Percentiles rank a stretch among this genome's conserved stretches.
Conservation (phyloP, 2,113 vertebrate genomes). For the Hippocampus zosterae region DNA sequence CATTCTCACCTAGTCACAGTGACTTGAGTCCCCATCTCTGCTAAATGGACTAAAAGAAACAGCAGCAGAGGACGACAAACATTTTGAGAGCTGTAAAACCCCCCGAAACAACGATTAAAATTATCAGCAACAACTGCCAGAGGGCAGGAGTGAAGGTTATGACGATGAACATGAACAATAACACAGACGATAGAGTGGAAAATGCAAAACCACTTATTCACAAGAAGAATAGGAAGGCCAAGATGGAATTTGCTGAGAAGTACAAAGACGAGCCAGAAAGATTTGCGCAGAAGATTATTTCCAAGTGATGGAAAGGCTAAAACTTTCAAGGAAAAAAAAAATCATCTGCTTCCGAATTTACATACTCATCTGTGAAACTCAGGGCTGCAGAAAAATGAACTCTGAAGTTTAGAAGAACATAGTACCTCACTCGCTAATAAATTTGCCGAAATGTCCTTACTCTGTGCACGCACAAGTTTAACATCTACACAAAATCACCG, state of each 20-base stretch:
- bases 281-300: not conserved
- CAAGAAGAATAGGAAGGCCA: not conserved
- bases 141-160: not conserved
- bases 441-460: no score
- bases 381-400: no score
- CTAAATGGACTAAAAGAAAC: not conserved
- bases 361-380: not conserved
- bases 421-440: no score
- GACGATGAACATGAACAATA: not conserved
- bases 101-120: not conserved
- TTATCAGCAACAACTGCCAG: not conserved
- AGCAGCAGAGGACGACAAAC: not conserved
- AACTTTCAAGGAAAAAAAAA: not conserved
- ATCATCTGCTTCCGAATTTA: not conserved
- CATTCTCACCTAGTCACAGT: not conserved
- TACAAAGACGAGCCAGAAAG: not conserved
- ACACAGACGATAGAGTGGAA: not conserved
- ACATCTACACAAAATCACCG: no score
- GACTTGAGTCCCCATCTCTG: not conserved
- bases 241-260: not conserved
- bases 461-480: no score
- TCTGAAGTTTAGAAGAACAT: no score
- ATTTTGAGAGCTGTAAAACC: not conserved
- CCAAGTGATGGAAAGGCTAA: not conserved
- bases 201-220: not conserved